phyloP scores from a whole-genome alignment of 1,140 invertebrate species.

The Babylonia areolata region DNA sequence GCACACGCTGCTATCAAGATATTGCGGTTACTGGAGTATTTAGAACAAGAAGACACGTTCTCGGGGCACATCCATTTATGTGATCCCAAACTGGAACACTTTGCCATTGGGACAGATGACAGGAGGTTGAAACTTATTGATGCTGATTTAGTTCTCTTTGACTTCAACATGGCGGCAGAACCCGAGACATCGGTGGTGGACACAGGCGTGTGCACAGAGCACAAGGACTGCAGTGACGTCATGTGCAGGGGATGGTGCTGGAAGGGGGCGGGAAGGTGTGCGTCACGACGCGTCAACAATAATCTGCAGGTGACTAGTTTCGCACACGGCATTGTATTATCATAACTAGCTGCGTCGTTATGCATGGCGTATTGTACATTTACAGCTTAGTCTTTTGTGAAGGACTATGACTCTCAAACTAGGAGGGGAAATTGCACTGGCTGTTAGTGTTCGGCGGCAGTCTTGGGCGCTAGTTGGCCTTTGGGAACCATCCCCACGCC shows the following conservation, averaged over 20 bases:
- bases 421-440: too few relatives aligned
- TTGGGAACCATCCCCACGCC: too few relatives aligned
- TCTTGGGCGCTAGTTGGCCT: too few relatives aligned
- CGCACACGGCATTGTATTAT: too few relatives aligned
- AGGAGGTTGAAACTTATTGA: neutral
- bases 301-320: constrained; percentile 20
- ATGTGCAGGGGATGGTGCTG: constrained; percentile 17
- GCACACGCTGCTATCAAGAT: neutral
- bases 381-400: too few relatives aligned
- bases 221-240: constrained; percentile 21
- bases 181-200: neutral
- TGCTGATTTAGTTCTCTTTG: constrained; percentile 13
- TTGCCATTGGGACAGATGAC: neutral
- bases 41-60: neutral
- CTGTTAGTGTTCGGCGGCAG: too few relatives aligned
- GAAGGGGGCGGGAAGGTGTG: neutral
- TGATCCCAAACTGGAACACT: constrained; percentile 18
- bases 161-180: neutral
- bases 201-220: neutral
- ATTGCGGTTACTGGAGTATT: neutral
- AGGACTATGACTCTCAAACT: too few relatives aligned
- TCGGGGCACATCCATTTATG: neutral
- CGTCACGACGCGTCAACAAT: neutral
- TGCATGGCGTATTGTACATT: too few relatives aligned
- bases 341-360: too few relatives aligned